phyloP scores from a whole-genome alignment of 2,797 vertebrate species.

The Anomalospiza imberbis region DNA sequence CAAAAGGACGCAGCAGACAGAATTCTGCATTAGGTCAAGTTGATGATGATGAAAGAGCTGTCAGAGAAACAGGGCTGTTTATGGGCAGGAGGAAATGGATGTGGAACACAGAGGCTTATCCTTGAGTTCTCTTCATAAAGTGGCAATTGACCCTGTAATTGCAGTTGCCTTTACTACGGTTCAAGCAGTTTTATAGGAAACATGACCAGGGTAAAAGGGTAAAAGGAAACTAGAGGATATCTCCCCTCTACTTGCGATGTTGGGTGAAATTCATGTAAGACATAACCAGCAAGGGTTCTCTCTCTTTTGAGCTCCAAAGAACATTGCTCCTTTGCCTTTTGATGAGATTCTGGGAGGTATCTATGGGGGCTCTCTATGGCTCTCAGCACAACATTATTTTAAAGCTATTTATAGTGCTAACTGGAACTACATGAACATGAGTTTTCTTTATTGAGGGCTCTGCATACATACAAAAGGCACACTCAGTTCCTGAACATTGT shows the following conservation, averaged over 20 bases:
- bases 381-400: neutral
- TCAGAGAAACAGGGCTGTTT: neutral
- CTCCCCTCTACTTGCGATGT: neutral
- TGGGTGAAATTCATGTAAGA: neutral
- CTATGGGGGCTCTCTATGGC: neutral
- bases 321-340: neutral
- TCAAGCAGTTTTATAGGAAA: neutral
- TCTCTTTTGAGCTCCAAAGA: neutral
- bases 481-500: slow-evolving; percentile 8
- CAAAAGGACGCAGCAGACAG: neutral
- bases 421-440: neutral
- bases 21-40: slow-evolving; percentile 6
- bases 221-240: neutral
- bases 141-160: neutral
- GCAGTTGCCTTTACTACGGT: neutral
- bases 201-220: neutral
- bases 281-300: neutral
- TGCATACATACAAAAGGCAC: slow-evolving; percentile 2
- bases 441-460: slow-evolving; percentile 7
- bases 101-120: neutral
- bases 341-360: neutral
- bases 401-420: slow-evolving; percentile 37
- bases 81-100: neutral
- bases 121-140: neutral
- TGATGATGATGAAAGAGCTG: slow-evolving; percentile 27